A percentile compares a stretch with the other conserved stretches of the same genome.
phyloP scores from a whole-genome alignment of 2,113 vertebrate genomes.

The Melanotaenia duboulayi region DNA sequence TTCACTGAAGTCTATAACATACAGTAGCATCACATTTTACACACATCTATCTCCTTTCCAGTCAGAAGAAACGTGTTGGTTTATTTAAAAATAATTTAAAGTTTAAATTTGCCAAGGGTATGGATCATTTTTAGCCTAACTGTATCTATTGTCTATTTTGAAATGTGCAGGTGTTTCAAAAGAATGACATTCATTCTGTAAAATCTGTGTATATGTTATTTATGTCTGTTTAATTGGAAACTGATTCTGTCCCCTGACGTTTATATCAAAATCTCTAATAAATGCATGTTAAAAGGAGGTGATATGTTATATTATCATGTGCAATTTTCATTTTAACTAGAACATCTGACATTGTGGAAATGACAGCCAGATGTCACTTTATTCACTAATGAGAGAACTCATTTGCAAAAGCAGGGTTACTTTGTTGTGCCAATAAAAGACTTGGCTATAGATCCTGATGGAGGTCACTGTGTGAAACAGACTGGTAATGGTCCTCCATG shows the following conservation, averaged over 20 bases:
- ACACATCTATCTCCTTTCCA: too few relatives aligned
- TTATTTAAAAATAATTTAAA: too few relatives aligned
- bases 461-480: slow-evolving; percentile 74
- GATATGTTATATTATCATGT: slow-evolving; percentile 40
- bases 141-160: too few relatives aligned
- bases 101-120: too few relatives aligned
- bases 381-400: neutral
- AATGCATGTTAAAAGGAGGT: slow-evolving; percentile 22
- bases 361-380: neutral
- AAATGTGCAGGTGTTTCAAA: slow-evolving; percentile 17
- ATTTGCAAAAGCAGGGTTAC: neutral
- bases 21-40: too few relatives aligned
- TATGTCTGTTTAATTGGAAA: slow-evolving; percentile 4
- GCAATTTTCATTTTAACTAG: slow-evolving; percentile 24
- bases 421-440: slow-evolving; percentile 18
- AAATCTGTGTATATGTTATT: slow-evolving; percentile 6
- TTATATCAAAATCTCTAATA: neutral
- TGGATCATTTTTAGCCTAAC: too few relatives aligned
- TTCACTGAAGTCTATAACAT: too few relatives aligned
- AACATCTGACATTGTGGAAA: slow-evolving; percentile 9
- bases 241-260: neutral
- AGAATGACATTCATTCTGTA: slow-evolving; percentile 3
- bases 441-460: slow-evolving; percentile 76
- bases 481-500: slow-evolving; percentile 64
- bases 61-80: too few relatives aligned